Base-by-base conservation (phyloP, 2,888 invertebrate species). In the Polyommatus iphigenia region DNA sequence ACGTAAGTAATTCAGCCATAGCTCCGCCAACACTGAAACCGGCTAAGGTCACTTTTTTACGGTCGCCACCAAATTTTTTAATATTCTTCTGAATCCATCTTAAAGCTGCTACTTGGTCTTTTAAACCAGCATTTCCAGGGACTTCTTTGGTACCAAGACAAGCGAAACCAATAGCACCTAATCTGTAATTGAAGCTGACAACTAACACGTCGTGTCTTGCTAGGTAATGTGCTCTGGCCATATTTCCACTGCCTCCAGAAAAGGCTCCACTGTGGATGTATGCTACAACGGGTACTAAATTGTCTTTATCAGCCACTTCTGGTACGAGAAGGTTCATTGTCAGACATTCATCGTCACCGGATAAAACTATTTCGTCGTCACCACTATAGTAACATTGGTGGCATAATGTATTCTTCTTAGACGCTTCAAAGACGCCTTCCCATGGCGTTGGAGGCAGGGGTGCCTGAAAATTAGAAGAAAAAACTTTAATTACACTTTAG, bases 101-200 rank as follows among this genome's bases (percentile, higher is more conserved):
- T 75, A 99, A 89, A 0, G 97, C 98, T 85, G 97, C 95, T 77
- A 97, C 95, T 87, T 98, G 97, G 87, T 99, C 98, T 86, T 97
- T 96, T 75, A 99, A 87, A 0, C 97, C 99, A 80, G 97, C 96
- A 87, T 99, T 99, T 0, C 98, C 98, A 0, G 97, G 96, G 41
- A 96, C 95, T 81, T 95, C 95, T 82, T 92, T 89, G 57, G 91
- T 95, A 3, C 95, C 95, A 76, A 96, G 88, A 81, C 95, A 95
- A 32, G 96, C 95, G 87, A 96, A 97, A 20, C 96, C 97, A 82
- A 96, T 94, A 8, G 96, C 95, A 81, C 97, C 97, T 77, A 96
- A 91, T 82, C 97, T 94, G 84, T 96, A 97, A 84, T 96, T 96
- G 50, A 96, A 94, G 36, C 95, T 95, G 0, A 97, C 95, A 1